Conservation (phyloP, 2,113 vertebrate species). For the Scophthalmus maximus region DNA sequence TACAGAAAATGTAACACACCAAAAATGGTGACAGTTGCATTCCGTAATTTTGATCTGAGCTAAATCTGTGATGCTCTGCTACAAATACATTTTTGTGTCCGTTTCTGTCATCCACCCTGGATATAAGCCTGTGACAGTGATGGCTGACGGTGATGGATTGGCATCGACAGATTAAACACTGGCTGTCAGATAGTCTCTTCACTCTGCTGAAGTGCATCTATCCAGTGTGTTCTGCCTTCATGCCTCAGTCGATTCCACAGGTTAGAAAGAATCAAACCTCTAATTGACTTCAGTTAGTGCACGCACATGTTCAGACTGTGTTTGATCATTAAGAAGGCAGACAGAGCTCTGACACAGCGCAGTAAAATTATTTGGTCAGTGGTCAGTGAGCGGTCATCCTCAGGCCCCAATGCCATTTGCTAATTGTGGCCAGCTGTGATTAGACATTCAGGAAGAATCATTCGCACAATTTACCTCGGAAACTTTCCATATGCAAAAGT, state of each 20-base stretch:
- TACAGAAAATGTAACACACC: background rate
- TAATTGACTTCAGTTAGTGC: conserved; percentile 62
- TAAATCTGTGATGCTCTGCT: conserved; percentile 7
- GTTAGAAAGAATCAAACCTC: conserved; percentile 57
- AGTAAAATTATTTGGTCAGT: background rate
- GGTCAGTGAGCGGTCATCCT: conserved; percentile 36
- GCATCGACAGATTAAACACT: conserved; percentile 61
- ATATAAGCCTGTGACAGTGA: conserved; percentile 34
- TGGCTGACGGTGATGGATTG: conserved; percentile 63
- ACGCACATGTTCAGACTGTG: conserved; percentile 40
- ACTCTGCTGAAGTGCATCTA: conserved; percentile 37
- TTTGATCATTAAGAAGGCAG: conserved; percentile 50
- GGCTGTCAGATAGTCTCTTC: conserved; percentile 54
- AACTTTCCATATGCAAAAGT: conserved; percentile 6
- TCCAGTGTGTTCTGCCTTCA: conserved; percentile 20
- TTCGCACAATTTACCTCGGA: conserved; percentile 6
- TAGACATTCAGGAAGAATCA: conserved; percentile 26
- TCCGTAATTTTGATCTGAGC: background rate
- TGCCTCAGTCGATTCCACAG: conserved; percentile 47
- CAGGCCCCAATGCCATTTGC: background rate
- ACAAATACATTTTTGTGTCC: conserved; percentile 10
- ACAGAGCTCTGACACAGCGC: conserved; percentile 27
- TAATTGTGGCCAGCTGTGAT: conserved; percentile 17
- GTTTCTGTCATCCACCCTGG: conserved; percentile 25
- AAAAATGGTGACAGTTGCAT: background rate